Evolutionary conservation across 2,888 invertebrate species (phyloP).

Genomic region (Parnassius apollo): DNA sequence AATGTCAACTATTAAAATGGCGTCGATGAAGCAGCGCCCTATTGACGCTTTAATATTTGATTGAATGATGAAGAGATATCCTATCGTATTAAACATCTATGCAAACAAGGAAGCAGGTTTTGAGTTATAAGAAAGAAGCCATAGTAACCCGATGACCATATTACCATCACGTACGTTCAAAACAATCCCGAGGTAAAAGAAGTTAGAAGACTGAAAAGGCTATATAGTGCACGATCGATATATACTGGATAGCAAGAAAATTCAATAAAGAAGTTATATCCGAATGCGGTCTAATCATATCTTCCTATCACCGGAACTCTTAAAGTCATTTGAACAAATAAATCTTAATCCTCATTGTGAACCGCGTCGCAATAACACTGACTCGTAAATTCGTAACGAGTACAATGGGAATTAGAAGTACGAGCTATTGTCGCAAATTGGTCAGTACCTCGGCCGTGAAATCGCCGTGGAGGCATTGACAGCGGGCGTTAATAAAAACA

Average conservation of each 20-base stretch:
- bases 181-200: too few relatives aligned
- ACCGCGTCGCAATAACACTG: slow-evolving; percentile 65
- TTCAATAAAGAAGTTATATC: slow-evolving; percentile 35
- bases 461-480: slow-evolving; percentile 60
- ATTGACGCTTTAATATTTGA: too few relatives aligned
- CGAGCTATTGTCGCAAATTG: slow-evolving; percentile 73
- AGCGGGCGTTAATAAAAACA: slow-evolving; percentile 77
- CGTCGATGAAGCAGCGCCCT: too few relatives aligned
- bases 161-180: too few relatives aligned
- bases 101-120: too few relatives aligned
- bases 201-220: too few relatives aligned
- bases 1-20: too few relatives aligned
- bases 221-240: too few relatives aligned
- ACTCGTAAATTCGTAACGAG: slow-evolving; percentile 60
- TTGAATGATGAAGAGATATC: too few relatives aligned
- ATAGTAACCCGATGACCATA: too few relatives aligned
- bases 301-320: slow-evolving; percentile 47
- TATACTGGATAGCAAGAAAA: slow-evolving; percentile 32
- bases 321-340: slow-evolving; percentile 74
- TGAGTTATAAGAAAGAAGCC: too few relatives aligned
- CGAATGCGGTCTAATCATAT: slow-evolving; percentile 31
- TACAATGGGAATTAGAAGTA: slow-evolving; percentile 75
- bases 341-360: slow-evolving; percentile 70
- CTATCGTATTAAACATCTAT: too few relatives aligned
- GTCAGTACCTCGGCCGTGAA: slow-evolving; percentile 67